Percentiles rank a stretch among this genome's conserved stretches.
Conservation (phyloP, 2,113 vertebrate genomes). For the Cyprinodon variegatus region DNA sequence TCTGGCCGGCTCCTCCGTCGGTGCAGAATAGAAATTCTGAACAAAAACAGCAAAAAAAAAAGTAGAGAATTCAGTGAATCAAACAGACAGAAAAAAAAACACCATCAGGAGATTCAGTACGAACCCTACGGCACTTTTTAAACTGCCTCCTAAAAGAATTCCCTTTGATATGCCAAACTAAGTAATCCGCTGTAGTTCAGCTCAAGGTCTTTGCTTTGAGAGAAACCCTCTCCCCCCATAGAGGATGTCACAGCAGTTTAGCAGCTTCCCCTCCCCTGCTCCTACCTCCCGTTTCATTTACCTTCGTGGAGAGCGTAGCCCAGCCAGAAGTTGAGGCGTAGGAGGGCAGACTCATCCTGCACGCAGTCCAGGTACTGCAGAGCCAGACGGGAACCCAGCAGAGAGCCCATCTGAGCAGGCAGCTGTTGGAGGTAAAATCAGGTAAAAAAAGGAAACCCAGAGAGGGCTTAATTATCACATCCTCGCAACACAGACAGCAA, state of each 20-base stretch:
- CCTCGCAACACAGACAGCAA: slow-evolving; percentile 4
- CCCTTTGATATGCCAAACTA: slow-evolving; percentile 45
- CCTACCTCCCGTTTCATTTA: slow-evolving; percentile 43
- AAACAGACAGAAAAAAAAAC: slow-evolving; percentile 29
- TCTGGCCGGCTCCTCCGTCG: slow-evolving; percentile 68
- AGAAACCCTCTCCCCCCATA: slow-evolving; percentile 2
- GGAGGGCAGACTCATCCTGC: slow-evolving; percentile 86
- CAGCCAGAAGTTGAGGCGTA: slow-evolving; percentile 92
- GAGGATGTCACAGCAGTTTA: slow-evolving; percentile 19
- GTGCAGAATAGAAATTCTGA: slow-evolving; percentile 87
- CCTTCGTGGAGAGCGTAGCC: slow-evolving; percentile 90
- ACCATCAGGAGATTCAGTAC: slow-evolving; percentile 14
- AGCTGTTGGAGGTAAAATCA: slow-evolving; percentile 78
- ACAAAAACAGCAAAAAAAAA: slow-evolving; percentile 14
- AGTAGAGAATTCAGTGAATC: slow-evolving; percentile 7
- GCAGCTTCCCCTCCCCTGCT: background rate
- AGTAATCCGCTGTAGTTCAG: slow-evolving; percentile 30
- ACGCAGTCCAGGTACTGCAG: slow-evolving; percentile 92
- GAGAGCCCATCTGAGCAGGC: slow-evolving; percentile 92
- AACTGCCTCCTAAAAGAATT: slow-evolving; percentile 8
- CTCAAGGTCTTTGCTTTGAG: slow-evolving; percentile 36
- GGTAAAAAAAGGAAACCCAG: background rate
- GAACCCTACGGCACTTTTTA: background rate
- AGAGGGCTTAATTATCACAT: slow-evolving; percentile 15
- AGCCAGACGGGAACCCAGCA: slow-evolving; percentile 85